Conservation (phyloP, 2,888 invertebrate genomes). For the Pegoplata infirma region DNA sequence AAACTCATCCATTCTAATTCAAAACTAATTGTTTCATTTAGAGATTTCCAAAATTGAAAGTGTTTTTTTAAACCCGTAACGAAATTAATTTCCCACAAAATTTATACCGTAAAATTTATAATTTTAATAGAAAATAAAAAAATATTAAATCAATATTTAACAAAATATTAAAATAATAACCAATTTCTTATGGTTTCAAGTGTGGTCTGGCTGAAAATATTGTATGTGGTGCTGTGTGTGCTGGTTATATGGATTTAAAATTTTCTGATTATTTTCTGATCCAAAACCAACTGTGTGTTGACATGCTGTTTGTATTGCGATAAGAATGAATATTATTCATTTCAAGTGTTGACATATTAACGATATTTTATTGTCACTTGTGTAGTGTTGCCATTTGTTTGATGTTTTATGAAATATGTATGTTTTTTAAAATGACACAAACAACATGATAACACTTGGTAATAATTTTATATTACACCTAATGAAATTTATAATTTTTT, state of each 20-base stretch:
- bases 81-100: not conserved
- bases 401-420: not conserved
- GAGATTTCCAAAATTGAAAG: no score
- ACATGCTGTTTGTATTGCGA: constrained; percentile 22
- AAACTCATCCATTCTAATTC: not conserved
- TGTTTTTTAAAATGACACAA: not conserved
- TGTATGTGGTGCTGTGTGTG: not conserved
- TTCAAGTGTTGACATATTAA: constrained; percentile 35
- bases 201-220: not conserved
- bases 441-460: not conserved
- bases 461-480: not conserved
- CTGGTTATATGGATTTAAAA: not conserved
- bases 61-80: not conserved
- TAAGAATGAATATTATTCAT: constrained; percentile 38
- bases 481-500: no score
- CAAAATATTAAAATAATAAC: not conserved
- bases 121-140: not conserved
- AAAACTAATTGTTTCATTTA: no score
- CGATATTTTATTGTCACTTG: not conserved
- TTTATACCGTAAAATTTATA: not conserved
- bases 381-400: not conserved
- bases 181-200: not conserved
- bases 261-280: constrained; percentile 8
- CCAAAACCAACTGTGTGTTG: constrained; percentile 41
- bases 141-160: not conserved